Percentiles rank a stretch among this genome's conserved stretches.
Evolutionary conservation across 2,888 invertebrate genomes (phyloP).

Genomic region (Yponomeuta plumbellus): DNA sequence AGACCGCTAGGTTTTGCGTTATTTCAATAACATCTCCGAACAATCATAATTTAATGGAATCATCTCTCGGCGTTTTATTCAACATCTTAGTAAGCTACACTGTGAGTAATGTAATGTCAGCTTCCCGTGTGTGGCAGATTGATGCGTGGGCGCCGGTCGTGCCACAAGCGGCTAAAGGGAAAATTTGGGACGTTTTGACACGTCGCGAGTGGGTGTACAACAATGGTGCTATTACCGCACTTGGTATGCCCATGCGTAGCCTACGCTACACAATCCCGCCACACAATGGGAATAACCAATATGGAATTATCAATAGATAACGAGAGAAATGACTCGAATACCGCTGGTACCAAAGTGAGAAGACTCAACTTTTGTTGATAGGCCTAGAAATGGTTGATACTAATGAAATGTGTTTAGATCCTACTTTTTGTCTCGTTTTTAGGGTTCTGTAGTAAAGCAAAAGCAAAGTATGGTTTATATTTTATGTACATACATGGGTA

Average conservation of each 20-base stretch:
- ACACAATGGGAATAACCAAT: neutral
- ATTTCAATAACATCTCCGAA: too few relatives aligned
- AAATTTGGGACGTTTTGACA: slow-evolving; percentile 40
- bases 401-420: too few relatives aligned
- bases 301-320: too few relatives aligned
- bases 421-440: too few relatives aligned
- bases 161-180: slow-evolving; percentile 23
- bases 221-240: neutral
- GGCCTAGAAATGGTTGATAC: too few relatives aligned
- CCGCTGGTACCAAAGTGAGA: too few relatives aligned
- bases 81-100: neutral
- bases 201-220: slow-evolving; percentile 7
- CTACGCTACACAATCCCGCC: slow-evolving; percentile 7
- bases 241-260: neutral
- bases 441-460: too few relatives aligned
- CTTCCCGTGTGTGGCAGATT: neutral
- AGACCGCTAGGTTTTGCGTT: neutral
- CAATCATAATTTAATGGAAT: neutral
- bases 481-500: too few relatives aligned
- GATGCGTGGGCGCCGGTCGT: slow-evolving; percentile 2
- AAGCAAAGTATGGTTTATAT: too few relatives aligned
- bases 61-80: neutral
- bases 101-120: slow-evolving; percentile 5
- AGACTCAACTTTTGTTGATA: too few relatives aligned
- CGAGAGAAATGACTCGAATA: too few relatives aligned